Conservation (phyloP, 2,113 vertebrate species). For the Hiodon tergisus region DNA sequence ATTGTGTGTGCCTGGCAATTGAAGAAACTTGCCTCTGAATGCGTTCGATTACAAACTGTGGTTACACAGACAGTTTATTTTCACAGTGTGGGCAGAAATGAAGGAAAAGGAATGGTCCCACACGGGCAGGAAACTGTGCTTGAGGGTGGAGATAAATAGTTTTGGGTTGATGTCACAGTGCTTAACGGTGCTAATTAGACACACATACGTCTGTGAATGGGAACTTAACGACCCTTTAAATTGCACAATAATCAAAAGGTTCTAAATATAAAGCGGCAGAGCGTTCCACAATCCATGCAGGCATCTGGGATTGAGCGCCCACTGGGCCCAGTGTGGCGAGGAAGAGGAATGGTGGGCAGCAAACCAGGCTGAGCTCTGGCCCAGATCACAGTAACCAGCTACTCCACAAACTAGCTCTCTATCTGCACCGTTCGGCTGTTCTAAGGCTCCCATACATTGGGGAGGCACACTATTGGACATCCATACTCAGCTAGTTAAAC, state of each 20-base stretch:
- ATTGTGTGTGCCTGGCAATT: neutral
- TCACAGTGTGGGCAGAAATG: constrained; percentile 25
- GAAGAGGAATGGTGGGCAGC: constrained; percentile 41
- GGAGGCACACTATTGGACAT: neutral
- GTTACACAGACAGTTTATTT: constrained; percentile 44
- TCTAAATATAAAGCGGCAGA: constrained; percentile 52
- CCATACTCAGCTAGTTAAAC: neutral
- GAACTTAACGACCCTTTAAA: constrained; percentile 49
- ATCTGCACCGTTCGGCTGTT: neutral
- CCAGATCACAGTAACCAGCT: neutral
- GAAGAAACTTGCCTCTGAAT: constrained; percentile 32
- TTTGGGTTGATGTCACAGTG: constrained; percentile 37
- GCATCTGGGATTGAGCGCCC: constrained; percentile 54
- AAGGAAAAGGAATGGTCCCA: constrained; percentile 15
- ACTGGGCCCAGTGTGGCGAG: constrained; percentile 55
- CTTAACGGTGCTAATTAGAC: constrained; percentile 42
- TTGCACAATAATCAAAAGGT: constrained; percentile 52
- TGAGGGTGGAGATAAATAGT: constrained; percentile 21
- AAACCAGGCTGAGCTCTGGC: constrained; percentile 29
- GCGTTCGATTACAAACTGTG: constrained; percentile 36
- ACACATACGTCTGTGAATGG: constrained; percentile 45
- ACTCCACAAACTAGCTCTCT: no score
- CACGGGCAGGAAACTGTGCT: constrained; percentile 4
- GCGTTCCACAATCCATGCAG: constrained; percentile 47
- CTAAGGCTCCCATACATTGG: neutral